Evolutionary conservation across 2,888 invertebrate species (phyloP), one percentile per base, ranked within the genome.

Genomic region (Leptinotarsa juncta): DNA sequence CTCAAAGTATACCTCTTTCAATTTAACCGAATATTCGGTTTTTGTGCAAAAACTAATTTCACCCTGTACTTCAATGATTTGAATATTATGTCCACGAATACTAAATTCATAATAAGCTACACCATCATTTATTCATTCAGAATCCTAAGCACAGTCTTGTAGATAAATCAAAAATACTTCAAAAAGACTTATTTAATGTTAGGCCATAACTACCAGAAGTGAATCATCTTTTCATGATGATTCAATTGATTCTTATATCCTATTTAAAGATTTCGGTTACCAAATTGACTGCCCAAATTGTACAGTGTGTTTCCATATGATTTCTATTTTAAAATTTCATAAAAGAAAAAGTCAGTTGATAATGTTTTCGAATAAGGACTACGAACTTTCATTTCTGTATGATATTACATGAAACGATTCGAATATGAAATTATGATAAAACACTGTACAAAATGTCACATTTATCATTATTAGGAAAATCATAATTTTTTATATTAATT

Each of bases 121-220:
- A 42, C 42, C 10, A 10, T 10, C 42, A 42, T 7, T 42, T 42
- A 42, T 42, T 42, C 42, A 42, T 42, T 18, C 18, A 53, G 12
- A 60, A 60, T 60, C 15, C 62, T 62, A 62, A 42, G 42, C 42
- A 62, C 62, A 62, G 62, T 62, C 62, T 62, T 62, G 32, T 42
- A 15, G 62, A 62, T 62, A 62, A 62, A 62, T 32, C 42, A 62
- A 7, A 57, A 32, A 42, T 16, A 62, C 62, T 23, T 60, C 23
- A 60, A 60, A 60, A 42, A 62, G 62, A 62, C 62, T 62, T 62
- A 62, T 62, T 62, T 26, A 62, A n/a, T 42, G 62, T 62, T 62
- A 62, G 62, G 62, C 62, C 62, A 62, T 62, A 18, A 62, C 62
- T 62, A 62, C 62, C 42, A 32, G 62, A 7, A 16, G 12, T 26